phyloP scores from a whole-genome alignment of 1,140 invertebrate genomes.

The Megalonaias nervosa region DNA sequence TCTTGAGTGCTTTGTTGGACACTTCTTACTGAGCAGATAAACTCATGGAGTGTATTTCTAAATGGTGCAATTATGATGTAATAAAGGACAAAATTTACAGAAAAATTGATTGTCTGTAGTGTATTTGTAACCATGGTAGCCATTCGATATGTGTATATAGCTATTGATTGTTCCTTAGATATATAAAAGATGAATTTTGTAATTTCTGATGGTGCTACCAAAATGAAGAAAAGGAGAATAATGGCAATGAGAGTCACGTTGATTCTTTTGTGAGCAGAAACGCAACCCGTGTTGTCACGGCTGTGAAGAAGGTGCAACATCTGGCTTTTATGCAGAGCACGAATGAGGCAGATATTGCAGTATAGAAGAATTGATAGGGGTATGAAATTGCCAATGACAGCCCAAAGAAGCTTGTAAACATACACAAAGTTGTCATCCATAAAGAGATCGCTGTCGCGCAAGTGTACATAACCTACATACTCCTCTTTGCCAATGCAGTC shows the following conservation, averaged over 20 bases:
- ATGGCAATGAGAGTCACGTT: slow-evolving; percentile 61
- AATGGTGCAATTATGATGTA: slow-evolving; percentile 54
- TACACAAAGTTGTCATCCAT: slow-evolving; percentile 45
- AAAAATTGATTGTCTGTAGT: slow-evolving; percentile 53
- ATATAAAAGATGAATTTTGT: slow-evolving; percentile 55
- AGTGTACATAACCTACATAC: background rate
- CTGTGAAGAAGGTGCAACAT: slow-evolving; percentile 46
- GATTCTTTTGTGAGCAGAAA: slow-evolving; percentile 50
- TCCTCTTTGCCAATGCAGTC: slow-evolving; percentile 3
- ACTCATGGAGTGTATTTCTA: slow-evolving; percentile 49
- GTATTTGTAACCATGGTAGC: slow-evolving; percentile 49
- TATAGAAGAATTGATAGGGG: slow-evolving; percentile 54
- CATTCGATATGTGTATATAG: slow-evolving; percentile 26
- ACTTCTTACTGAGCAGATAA: slow-evolving; percentile 30
- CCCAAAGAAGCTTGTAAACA: slow-evolving; percentile 56
- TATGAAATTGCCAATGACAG: slow-evolving; percentile 60
- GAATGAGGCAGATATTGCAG: slow-evolving; percentile 58
- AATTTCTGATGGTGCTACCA: slow-evolving; percentile 62
- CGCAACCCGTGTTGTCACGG: slow-evolving; percentile 38
- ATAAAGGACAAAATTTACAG: slow-evolving; percentile 54
- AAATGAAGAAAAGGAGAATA: slow-evolving; percentile 60
- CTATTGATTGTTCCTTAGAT: slow-evolving; percentile 25
- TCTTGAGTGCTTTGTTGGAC: too few relatives aligned
- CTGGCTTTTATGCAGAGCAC: slow-evolving; percentile 44
- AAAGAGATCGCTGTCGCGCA: slow-evolving; percentile 25